Conservation (phyloP, 2,797 vertebrate genomes). For the Hippocampus kuda region DNA sequence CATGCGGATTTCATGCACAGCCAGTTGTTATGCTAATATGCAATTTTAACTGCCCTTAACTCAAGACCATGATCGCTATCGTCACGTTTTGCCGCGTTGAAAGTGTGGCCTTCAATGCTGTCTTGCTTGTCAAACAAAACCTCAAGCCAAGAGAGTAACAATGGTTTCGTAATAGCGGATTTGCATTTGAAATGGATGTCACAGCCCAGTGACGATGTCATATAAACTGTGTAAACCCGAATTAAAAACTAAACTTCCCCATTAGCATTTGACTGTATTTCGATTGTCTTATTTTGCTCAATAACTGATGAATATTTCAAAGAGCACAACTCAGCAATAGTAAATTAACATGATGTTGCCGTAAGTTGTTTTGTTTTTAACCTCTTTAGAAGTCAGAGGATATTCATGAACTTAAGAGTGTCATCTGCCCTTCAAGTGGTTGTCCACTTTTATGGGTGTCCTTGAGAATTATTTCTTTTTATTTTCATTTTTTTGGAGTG, state of each 20-base stretch:
- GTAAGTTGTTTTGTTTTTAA: too few species aligned
- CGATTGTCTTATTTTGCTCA: too few species aligned
- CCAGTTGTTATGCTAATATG: constrained; percentile 47
- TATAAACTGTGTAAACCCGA: neutral
- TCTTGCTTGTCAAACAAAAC: neutral
- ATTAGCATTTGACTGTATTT: neutral
- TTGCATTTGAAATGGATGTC: neutral
- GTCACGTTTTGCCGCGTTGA: constrained; percentile 24
- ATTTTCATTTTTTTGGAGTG: neutral
- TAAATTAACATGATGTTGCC: too few species aligned
- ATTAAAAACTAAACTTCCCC: neutral
- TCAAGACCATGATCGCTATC: constrained; percentile 41
- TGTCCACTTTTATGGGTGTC: neutral
- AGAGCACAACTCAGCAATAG: too few species aligned
- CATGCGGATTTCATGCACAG: neutral
- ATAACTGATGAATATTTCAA: too few species aligned
- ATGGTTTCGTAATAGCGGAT: neutral
- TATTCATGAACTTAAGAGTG: too few species aligned
- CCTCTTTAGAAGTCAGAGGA: too few species aligned
- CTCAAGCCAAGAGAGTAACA: neutral
- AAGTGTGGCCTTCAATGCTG: constrained; percentile 3
- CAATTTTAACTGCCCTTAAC: constrained; percentile 49
- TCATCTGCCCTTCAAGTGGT: too few species aligned
- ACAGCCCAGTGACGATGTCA: neutral
- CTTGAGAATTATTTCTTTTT: neutral